Evolutionary conservation across 2,888 invertebrate genomes (phyloP).

Genomic region (Omphaloscelis lunosa): DNA sequence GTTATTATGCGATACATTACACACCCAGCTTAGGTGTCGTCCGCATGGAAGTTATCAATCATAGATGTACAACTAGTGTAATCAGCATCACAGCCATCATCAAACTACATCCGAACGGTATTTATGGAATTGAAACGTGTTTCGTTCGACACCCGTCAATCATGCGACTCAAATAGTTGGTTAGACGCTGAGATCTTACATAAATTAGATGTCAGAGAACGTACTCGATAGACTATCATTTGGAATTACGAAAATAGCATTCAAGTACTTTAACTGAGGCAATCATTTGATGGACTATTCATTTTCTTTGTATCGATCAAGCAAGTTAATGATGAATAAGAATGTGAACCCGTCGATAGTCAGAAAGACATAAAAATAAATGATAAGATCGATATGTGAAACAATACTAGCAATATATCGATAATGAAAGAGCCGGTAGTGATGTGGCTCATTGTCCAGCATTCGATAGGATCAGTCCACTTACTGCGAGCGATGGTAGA

Average conservation of each 20-base stretch:
- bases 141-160: constrained; percentile 61
- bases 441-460: constrained; percentile 68
- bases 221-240: constrained; percentile 52
- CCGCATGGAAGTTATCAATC: constrained; percentile 60
- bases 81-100: constrained; percentile 58
- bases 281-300: constrained; percentile 49
- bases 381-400: constrained; percentile 66
- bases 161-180: constrained; percentile 58
- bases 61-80: constrained; percentile 53
- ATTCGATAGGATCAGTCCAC: constrained; percentile 69
- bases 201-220: constrained; percentile 60
- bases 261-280: constrained; percentile 40
- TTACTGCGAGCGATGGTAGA: constrained; percentile 67
- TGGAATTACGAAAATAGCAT: constrained; percentile 51
- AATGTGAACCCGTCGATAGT: constrained; percentile 61
- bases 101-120: constrained; percentile 46
- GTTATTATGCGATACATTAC: no score
- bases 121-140: constrained; percentile 64
- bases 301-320: constrained; percentile 64
- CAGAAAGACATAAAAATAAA: constrained; percentile 65
- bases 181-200: constrained; percentile 55
- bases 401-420: constrained; percentile 63
- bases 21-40: constrained; percentile 56
- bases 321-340: constrained; percentile 59
- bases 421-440: constrained; percentile 61